phyloP scores from a whole-genome alignment of 2,113 vertebrate genomes.

The Neopipo cinnamomea region DNA sequence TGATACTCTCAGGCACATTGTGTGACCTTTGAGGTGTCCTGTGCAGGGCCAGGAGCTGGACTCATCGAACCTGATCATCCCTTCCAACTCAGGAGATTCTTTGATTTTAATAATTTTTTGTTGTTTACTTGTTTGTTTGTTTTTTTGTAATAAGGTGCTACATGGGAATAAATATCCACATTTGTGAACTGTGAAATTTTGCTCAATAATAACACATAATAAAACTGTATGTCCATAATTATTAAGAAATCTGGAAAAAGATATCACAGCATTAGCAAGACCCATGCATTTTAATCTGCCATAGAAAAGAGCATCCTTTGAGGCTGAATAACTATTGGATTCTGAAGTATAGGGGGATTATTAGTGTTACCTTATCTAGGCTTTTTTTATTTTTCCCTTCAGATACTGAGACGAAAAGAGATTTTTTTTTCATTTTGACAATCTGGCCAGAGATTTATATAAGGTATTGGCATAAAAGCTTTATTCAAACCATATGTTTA shows the following conservation, averaged over 20 bases:
- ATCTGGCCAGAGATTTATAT: background rate
- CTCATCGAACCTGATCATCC: background rate
- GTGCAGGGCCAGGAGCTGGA: background rate
- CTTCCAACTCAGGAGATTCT: background rate
- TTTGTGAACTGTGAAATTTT: background rate
- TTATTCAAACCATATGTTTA: background rate
- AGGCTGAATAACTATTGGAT: background rate
- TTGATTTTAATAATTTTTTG: too few species aligned
- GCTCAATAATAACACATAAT: background rate
- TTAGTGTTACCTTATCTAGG: background rate
- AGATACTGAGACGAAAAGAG: background rate
- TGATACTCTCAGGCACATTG: accelerated
- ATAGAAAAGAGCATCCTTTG: background rate
- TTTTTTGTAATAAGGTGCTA: background rate
- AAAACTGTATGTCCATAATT: background rate
- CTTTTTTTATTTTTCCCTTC: background rate
- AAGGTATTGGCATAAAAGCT: background rate
- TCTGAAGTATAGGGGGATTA: background rate
- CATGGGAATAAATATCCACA: background rate
- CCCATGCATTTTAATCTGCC: background rate
- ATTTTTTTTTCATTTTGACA: background rate
- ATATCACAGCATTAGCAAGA: background rate
- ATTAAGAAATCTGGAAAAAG: background rate
- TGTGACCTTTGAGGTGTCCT: too few species aligned
- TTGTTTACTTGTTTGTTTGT: too few species aligned